A percentile compares a stretch with the other conserved stretches of the same genome.
These are phyloP conservation scores for Dicrurus megarhynchus DNA, from an alignment of 2,113 vertebrate genomes.

Conservation along the genomic window DNA sequence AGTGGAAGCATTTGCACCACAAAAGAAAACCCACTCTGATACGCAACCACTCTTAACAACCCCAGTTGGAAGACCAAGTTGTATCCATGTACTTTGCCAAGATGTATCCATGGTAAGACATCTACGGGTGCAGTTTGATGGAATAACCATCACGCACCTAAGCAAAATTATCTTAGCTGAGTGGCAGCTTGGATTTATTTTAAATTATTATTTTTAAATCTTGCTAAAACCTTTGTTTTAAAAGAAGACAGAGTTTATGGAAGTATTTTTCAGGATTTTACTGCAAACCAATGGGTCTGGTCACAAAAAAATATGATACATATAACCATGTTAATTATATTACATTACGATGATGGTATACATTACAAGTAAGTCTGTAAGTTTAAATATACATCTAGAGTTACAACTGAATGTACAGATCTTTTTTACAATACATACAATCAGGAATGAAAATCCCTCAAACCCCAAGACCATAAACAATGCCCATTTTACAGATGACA, in stretches of 20 bases:
- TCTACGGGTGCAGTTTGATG: background rate
- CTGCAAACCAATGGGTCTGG: constrained; percentile 92
- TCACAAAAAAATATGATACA: constrained; percentile 87
- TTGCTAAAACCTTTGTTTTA: background rate
- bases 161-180: background rate
- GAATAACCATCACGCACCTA: background rate
- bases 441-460: constrained; percentile 84
- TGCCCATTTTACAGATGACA: constrained; percentile 79
- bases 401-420: constrained; percentile 92
- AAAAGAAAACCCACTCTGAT: background rate
- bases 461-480: constrained; percentile 77
- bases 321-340: constrained; percentile 93
- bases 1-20: background rate
- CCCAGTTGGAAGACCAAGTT: background rate
- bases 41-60: background rate
- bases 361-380: constrained; percentile 84
- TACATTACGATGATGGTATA: constrained; percentile 89
- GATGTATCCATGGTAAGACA: background rate
- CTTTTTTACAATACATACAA: constrained; percentile 93
- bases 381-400: constrained; percentile 97
- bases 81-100: background rate
- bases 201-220: background rate
- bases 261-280: constrained; percentile 84
- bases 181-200: background rate
- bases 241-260: constrained; percentile 1